Evolutionary conservation across 2,113 vertebrate genomes (phyloP).

Genomic region (Crotalus horridus): DNA sequence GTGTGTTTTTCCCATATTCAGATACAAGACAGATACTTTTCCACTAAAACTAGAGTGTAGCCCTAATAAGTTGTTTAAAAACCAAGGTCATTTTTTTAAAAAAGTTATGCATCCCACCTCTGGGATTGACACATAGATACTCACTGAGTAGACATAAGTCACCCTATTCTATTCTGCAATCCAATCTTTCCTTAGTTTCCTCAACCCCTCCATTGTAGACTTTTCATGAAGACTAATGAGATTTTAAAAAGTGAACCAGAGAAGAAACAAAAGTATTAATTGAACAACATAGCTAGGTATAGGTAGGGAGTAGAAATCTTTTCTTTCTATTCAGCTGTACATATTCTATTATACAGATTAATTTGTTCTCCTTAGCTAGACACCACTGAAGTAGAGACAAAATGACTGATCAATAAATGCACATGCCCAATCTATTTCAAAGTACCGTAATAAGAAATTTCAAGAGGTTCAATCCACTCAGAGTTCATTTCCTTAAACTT

Average conservation of each 20-base stretch:
- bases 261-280: background rate
- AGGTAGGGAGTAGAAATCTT: background rate
- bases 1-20: background rate
- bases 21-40: background rate
- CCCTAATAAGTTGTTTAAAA: background rate
- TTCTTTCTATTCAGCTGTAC: background rate
- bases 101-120: background rate
- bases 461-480: background rate
- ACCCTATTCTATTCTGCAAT: background rate
- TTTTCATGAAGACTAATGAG: background rate
- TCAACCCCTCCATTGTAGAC: background rate
- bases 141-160: background rate
- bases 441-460: background rate
- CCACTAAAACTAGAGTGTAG: background rate
- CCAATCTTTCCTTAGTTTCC: background rate
- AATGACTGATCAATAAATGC: background rate
- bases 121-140: background rate
- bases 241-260: background rate
- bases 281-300: too few relatives aligned
- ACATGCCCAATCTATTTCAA: background rate
- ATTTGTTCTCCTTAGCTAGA: background rate
- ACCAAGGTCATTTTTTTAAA: background rate
- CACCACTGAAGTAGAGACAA: background rate
- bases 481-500: background rate
- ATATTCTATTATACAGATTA: background rate